phyloP scores from a whole-genome alignment of 2,888 invertebrate species.

The Salticus scenicus region DNA sequence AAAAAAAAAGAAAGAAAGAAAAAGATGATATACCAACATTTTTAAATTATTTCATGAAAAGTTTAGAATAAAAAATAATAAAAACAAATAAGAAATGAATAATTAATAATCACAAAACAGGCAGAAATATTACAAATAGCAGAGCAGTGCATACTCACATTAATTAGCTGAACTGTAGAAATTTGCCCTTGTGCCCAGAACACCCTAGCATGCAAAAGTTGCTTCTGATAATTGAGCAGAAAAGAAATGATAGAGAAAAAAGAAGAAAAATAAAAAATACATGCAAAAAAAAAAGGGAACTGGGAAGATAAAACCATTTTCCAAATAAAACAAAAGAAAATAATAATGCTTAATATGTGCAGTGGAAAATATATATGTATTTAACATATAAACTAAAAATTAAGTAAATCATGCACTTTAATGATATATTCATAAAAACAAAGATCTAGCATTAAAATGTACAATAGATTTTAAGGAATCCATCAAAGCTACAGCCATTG shows the following conservation, averaged over 20 bases:
- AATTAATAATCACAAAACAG: too few species aligned
- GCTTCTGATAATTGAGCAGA: constrained; percentile 70
- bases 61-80: too few species aligned
- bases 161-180: constrained; percentile 55
- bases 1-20: too few species aligned
- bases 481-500: too few species aligned
- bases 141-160: constrained; percentile 67
- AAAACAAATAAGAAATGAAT: too few species aligned
- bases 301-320: constrained; percentile 40
- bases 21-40: too few species aligned
- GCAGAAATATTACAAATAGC: too few species aligned
- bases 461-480: too few species aligned
- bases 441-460: too few species aligned
- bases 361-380: neutral
- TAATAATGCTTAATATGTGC: neutral
- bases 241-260: constrained; percentile 52
- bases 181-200: constrained; percentile 70
- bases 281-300: constrained; percentile 67
- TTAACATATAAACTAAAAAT: neutral
- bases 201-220: constrained; percentile 71
- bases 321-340: constrained; percentile 39
- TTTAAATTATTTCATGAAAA: too few species aligned
- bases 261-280: constrained; percentile 48
- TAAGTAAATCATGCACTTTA: neutral
- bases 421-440: neutral